Conservation (phyloP, 1,140 invertebrate genomes). For the Heterodera schachtii region DNA sequence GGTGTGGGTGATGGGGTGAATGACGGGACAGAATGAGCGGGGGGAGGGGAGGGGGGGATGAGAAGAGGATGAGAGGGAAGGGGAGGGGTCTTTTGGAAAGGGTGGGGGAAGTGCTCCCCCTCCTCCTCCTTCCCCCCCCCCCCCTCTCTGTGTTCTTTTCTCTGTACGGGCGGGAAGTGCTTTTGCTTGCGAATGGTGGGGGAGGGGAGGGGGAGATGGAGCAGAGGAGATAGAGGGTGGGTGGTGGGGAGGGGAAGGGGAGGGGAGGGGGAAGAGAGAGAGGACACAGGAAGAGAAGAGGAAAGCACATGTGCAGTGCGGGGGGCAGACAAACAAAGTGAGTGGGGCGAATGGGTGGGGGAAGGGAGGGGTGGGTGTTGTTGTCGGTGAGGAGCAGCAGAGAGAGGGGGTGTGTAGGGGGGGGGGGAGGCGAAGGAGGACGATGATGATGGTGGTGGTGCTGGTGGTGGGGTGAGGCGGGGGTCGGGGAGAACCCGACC, state of each 20-base stretch:
- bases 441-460: background rate
- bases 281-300: background rate
- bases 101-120: constrained; percentile 6
- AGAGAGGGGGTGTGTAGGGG: too few species aligned
- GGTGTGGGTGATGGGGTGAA: constrained; percentile 13
- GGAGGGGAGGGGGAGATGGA: background rate
- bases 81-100: background rate
- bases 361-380: background rate
- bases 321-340: background rate
- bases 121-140: background rate
- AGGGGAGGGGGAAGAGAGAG: background rate
- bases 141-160: background rate
- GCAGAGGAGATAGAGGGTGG: background rate
- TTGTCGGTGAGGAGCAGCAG: background rate
- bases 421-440: background rate
- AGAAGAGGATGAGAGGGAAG: background rate
- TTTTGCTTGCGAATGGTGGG: background rate
- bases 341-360: background rate
- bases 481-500: background rate
- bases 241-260: background rate
- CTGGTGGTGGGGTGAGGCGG: too few species aligned
- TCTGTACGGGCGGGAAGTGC: background rate
- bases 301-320: background rate
- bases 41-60: background rate
- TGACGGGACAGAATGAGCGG: constrained; percentile 11